Base-by-base conservation (phyloP, 1,140 invertebrate species). In the Paramacrobiotus metropolitanus region DNA sequence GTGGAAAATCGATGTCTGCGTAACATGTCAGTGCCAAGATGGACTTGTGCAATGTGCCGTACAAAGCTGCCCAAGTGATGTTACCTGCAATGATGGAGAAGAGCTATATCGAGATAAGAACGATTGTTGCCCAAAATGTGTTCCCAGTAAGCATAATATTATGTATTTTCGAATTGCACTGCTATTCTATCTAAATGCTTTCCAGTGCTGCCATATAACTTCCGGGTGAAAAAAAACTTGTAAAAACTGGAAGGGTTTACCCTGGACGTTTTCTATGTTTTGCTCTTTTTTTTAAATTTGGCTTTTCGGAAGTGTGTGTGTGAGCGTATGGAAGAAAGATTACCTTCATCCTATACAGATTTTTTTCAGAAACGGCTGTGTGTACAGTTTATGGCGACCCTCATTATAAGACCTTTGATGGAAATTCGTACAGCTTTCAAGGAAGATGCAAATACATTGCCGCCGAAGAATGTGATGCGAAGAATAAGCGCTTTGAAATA, bases 381-480 rank as follows among this genome's bases (percentile, higher is more conserved):
- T 93, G 89, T 71, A 86, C 85, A 0, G 87, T 89, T 0, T 93
- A 87, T 69, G 88, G 88, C 1, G 87, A 93, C 72, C 87, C 88
- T 0, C 87, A 93, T 69, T 93, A 91, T 70, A 81, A 84, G 66
- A 91, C 87, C 2, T 94, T 92, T 70, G 90, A 94, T 68, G 88
- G 88, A 21, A 83, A 84, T 67, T 85, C 87, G 63, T 88, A 85
- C 69, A 89, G 83, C 68, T 93, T 92, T 69, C 87, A 89, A 67
- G 74, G 72, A 21, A 60, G 55, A 0, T 93, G 89, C 72, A 90
- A 90, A 71, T 93, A 93, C 69, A 80, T 87, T 60, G 70, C 93
- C 48, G 80, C 79, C 2, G 78, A 85, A 31, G 88, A 93, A 72
- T 92, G 87, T 68, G 70, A 75, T 2, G 80, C 78, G 45, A 78